Base-by-base conservation (phyloP, 1,140 invertebrate genomes). In the Drosophila paulistorum region DNA sequence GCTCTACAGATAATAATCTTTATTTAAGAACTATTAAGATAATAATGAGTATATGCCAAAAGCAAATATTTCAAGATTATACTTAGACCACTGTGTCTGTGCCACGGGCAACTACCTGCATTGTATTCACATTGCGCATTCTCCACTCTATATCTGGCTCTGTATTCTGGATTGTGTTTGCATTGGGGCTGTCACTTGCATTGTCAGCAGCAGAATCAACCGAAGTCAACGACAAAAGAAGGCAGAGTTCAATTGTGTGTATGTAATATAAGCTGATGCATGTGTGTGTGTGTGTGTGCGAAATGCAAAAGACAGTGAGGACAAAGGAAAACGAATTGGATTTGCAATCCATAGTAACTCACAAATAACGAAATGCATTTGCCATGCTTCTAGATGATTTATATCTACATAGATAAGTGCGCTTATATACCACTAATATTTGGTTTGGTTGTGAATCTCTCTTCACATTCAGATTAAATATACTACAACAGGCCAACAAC, bases 311-410 rank as follows among this genome's bases (percentile, higher is more conserved):
- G 81, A 77, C 73, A 61, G 45, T 57, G 54, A 69, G 51, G 67
- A 77, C 70, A 87, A 87, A 74, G 83, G 67, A 62, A 83, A 83
- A 62, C 68, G 84, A 89, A 87, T 89, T 83, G 83, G 65, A 76
- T 86, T 81, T 65, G 60, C 82, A 85, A 79, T 86, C 71, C 81
- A 67, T 55, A 60, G 55, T 55, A 60, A 30, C 5, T 73, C 66
- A 51, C 62, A 74, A 59, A 54, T 74, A 75, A 62, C 72, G 81
- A 79, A 73, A 74, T 77, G 69, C 73, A 74, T 77, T 77, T 59
- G 63, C 45, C 62, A 51, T 45, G 59, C 58, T 57, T 61, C 55
- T 7, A 51, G 51, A 57, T 37, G 39, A 51, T 51, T 23, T 51
- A 51, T 51, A 23, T 51, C 20, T 39, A 17, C 23, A 55, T 13